Base-by-base conservation (phyloP, 2,113 vertebrate species). In the Arothron firmamentum region DNA sequence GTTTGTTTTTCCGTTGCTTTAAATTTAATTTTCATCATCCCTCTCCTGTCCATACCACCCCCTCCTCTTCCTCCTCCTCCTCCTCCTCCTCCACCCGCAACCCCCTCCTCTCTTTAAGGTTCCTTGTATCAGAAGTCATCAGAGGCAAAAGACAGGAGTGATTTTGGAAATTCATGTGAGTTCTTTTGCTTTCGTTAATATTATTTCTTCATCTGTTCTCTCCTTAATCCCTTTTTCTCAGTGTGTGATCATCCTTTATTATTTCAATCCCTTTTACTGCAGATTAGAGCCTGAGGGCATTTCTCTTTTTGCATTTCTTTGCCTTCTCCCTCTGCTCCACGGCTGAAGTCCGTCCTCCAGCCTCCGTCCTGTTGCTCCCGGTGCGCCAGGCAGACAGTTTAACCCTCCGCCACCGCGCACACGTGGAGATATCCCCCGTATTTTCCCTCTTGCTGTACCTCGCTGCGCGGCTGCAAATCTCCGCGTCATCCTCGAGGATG, bases 101-200 rank as follows among this genome's bases (percentile, higher is more conserved):
- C 67, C 62, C 78, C 73, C 74, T 64, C 70, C 92, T 92, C 82
- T 90, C 63, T 78, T 75, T 79, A 96, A 98, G 95, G 96, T 96
- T 96, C 95, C 91, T 94, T 96, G 91, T 95, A 94, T 93, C 94
- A 94, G 90, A 95, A 96, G 94, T 94, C 96, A 88, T 94, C 94
- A 87, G 95, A 97, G 86, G 92, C 93, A 87, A 96, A 94, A 93
- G 93, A 89, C 84, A 91, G 92, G 92, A 94, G 90, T 94, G 93
- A 94, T 93, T 94, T 95, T 91, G 95, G 93, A 92, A 94, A 93
- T 92, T 90, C 95, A 95, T 97, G 96, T 98, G 96, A 98, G 96
- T 98, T 91, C 6, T 62, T 70, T 68, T 65, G 0, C 49, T 59
- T 89, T 61, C 58, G 50, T 64, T 73, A 75, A 4, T 19, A 48